Conservation (phyloP, 2,888 invertebrate genomes). For the Cantharis rufa region DNA sequence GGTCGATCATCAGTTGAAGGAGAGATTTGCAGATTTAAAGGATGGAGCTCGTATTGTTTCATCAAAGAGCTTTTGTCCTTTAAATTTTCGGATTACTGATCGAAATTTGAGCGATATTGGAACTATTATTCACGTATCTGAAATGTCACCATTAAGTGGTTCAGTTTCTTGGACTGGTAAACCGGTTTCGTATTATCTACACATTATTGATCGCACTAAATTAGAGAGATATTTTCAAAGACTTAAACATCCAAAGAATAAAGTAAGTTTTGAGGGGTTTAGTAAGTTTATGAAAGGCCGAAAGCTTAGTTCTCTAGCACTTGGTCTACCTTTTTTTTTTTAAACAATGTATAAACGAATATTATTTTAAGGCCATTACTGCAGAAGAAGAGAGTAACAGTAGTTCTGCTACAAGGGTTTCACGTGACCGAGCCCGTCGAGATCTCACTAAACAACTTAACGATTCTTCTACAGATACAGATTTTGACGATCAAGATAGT, state of each 20-base stretch:
- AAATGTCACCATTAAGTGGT: slow-evolving; percentile 92
- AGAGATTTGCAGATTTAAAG: slow-evolving; percentile 92
- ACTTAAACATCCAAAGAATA: slow-evolving; percentile 86
- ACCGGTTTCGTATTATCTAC: slow-evolving; percentile 97
- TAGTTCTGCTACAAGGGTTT: slow-evolving; percentile 42
- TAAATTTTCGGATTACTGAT: slow-evolving; percentile 97
- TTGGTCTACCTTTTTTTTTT: background rate
- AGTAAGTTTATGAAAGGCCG: background rate
- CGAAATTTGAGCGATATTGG: slow-evolving; percentile 97
- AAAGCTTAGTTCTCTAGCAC: background rate
- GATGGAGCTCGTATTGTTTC: slow-evolving; percentile 97
- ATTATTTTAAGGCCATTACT: slow-evolving; percentile 19
- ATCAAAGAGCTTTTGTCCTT: slow-evolving; percentile 98
- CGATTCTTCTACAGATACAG: slow-evolving; percentile 53
- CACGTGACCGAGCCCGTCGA: slow-evolving; percentile 58
- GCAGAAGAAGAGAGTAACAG: slow-evolving; percentile 42
- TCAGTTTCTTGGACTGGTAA: slow-evolving; percentile 99
- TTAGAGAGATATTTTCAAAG: slow-evolving; percentile 95
- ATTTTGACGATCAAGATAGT: slow-evolving; percentile 52
- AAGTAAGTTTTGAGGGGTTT: slow-evolving; percentile 51
- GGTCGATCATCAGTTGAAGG: slow-evolving; percentile 95
- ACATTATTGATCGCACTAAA: slow-evolving; percentile 96
- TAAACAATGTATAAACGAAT: background rate
- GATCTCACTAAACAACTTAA: slow-evolving; percentile 60
- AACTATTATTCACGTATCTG: slow-evolving; percentile 97